Evolutionary conservation across 2,888 invertebrate species (phyloP), one percentile per base, ranked within the genome.

Genomic region (Drosophila prostipennis): DNA sequence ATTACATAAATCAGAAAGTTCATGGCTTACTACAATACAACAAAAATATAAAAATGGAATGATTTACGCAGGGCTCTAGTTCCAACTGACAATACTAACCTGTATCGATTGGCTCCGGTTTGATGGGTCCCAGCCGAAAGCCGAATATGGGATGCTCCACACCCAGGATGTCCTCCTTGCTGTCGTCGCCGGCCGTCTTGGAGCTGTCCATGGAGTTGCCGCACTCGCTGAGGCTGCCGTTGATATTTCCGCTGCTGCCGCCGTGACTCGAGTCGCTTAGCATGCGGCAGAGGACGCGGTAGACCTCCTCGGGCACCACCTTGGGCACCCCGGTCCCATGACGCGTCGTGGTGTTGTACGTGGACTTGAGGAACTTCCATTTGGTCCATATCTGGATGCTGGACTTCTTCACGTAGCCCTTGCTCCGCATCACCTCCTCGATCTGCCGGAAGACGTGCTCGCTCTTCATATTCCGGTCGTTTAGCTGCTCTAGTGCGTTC

Each of bases 341-440:
- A 1, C 92, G 89, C 1, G 87, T 89, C 13, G 92, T 90, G 7
- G 92, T 91, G 65, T 90, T 91, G 19, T 91, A 91, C 1, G 92
- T 91, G 7, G 92, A 92, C 76, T 91, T 91, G 7, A 91, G 81
- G 72, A 92, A 92, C 75, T 91, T 91, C 91, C 91, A 91, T 46
- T 91, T 91, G 6, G 91, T 91, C 92, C 92, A 91, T 64, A 91
- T 92, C 72, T 91, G 91, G 11, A 90, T 82, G 68, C 89, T 89
- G 6, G 92, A 90, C 68, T 91, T 91, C 61, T 91, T 92, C 11
- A 83, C 80, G 60, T 81, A 89, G 10, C 92, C 92, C 55, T 89
- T 89, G 46, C 79, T 76, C 37, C 86, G 80, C 91, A 91, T 91
- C 39, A 89, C 74, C 19, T 83, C 78, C 46, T 92, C 92, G 46